Conservation (phyloP, 2,888 invertebrate genomes). For the Disparrhopalites patrizii region DNA sequence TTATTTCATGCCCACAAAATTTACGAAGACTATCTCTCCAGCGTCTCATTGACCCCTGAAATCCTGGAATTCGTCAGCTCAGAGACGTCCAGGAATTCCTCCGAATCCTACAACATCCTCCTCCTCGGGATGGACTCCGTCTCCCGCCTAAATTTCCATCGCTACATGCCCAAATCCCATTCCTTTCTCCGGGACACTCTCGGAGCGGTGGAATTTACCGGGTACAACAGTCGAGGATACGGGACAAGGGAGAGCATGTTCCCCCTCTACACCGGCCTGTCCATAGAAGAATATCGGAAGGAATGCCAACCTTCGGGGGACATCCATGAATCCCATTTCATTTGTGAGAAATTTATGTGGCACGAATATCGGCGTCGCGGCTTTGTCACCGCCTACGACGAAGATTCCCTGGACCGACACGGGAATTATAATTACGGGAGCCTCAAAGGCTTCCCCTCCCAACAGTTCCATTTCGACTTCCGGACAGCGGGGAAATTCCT, state of each 20-base stretch:
- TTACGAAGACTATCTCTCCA: not conserved
- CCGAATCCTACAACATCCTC: not conserved
- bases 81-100: no score
- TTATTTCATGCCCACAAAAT: no score
- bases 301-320: not conserved
- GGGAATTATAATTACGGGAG: no score
- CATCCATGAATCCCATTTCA: not conserved
- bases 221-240: not conserved
- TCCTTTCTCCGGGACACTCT: not conserved
- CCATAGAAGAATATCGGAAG: not conserved
- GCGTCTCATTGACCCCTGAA: not conserved
- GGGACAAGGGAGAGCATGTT: constrained; percentile 1
- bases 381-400: constrained; percentile 1
- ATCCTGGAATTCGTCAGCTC: no score
- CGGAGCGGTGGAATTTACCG: not conserved
- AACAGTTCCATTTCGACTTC: no score
- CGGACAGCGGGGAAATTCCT: no score
- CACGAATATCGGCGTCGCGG: not conserved
- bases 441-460: no score
- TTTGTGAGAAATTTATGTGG: not conserved
- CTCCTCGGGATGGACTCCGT: not conserved
- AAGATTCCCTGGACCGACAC: no score
- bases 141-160: not conserved
- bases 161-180: not conserved
- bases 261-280: not conserved